These are phyloP conservation scores for Xanthorhoe spadicearia DNA, from an alignment of 2,888 invertebrate species.

Conservation along the genomic window DNA sequence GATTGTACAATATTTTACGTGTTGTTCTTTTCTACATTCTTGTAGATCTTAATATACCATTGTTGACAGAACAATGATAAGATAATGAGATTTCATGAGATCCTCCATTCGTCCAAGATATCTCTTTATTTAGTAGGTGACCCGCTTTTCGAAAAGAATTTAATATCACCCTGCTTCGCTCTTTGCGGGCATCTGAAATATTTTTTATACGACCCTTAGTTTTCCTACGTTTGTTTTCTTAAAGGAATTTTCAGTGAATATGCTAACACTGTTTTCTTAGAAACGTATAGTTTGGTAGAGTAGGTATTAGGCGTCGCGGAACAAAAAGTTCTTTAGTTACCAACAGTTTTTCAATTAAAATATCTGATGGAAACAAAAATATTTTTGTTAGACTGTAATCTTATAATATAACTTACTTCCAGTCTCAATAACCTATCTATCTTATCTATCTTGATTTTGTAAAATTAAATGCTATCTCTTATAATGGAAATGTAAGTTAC, in stretches of 20 bases:
- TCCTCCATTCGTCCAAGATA: constrained; percentile 13
- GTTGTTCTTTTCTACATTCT: constrained; percentile 2
- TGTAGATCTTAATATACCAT: constrained; percentile 17
- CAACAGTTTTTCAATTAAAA: background rate
- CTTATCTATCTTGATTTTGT: too few relatives aligned
- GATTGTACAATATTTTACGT: background rate
- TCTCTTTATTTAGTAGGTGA: constrained; percentile 40
- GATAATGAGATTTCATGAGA: constrained; percentile 25
- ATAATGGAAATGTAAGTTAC: too few relatives aligned
- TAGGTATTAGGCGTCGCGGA: background rate
- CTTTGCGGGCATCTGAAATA: constrained; percentile 48
- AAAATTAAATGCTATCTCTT: too few relatives aligned
- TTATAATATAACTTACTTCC: too few relatives aligned
- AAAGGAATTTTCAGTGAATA: constrained; percentile 39
- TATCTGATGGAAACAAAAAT: too few relatives aligned
- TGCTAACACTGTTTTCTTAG: background rate
- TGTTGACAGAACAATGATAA: constrained; percentile 23
- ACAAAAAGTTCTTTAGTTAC: background rate
- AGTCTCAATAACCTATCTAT: too few relatives aligned
- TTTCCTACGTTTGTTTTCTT: constrained; percentile 47
- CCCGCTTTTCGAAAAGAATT: constrained; percentile 50
- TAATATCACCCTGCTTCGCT: constrained; percentile 53
- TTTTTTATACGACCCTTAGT: constrained; percentile 48
- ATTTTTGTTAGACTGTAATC: too few relatives aligned
- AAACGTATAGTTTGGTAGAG: background rate